Base-by-base conservation (phyloP, 2,797 vertebrate genomes). In the Borostomias antarcticus region DNA sequence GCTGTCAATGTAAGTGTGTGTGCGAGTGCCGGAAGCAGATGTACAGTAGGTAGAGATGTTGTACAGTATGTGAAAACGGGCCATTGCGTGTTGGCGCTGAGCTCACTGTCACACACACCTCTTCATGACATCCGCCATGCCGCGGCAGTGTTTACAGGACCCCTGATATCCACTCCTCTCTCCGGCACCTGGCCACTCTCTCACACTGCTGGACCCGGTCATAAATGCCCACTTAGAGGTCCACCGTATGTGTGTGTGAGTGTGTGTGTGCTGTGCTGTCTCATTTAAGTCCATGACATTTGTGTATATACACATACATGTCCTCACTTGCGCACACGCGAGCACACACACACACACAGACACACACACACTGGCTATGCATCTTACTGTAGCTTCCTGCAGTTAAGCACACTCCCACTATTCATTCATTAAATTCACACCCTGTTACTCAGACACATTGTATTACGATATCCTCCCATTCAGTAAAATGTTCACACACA, bases 341-440 rank as follows among this genome's bases (percentile, higher is more conserved):
- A 17, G 19, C 17, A 48, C 50, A 59, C 47, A 30, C 17, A 35
- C 21, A 30, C 19, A 58, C 35, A 26, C 8, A 19, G 64, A 75
- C 73, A 69, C 11, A 25, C 50, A 68, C 56, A 60, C 73, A 69
- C 62, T n/a, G n/a, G n/a, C n/a, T n/a, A n/a, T n/a, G n/a, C n/a
- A n/a, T n/a, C n/a, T n/a, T n/a, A n/a, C n/a, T n/a, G n/a, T n/a
- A n/a, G n/a, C n/a, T n/a, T n/a, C n/a, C n/a, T n/a, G n/a, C n/a
- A n/a, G n/a, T n/a, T 43, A 26, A 30, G 47, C 17, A 56, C 50
- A 29, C 53, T 13, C 23, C 47, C 28, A 65, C 57, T 43, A n/a
- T 84, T 85, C 90, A 89, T 91, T 90, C 88, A 91, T 85, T 86
- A 88, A 89, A 86, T 87, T 85, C 84, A 85, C 86, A 84, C 84